Percentiles rank a stretch among this genome's conserved stretches.
Conservation (phyloP, 2,113 vertebrate species). For the Neolamprologus kungweensis region DNA sequence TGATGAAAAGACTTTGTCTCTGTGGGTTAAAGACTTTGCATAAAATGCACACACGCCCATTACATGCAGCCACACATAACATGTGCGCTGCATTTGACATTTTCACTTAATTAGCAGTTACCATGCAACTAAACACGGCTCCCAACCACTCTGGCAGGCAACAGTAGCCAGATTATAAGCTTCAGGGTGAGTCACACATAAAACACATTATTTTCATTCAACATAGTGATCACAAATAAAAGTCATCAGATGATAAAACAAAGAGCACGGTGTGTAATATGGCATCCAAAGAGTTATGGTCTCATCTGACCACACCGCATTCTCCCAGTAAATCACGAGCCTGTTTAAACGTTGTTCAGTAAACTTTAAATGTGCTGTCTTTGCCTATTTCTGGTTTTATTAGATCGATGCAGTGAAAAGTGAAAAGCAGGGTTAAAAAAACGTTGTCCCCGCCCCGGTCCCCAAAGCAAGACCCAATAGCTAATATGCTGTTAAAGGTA, state of each 20-base stretch:
- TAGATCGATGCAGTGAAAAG: not conserved
- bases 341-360: not conserved
- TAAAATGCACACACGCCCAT: not conserved
- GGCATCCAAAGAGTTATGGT: not conserved
- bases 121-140: slow-evolving; percentile 44
- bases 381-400: not conserved
- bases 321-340: not conserved
- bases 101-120: slow-evolving; percentile 67
- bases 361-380: not conserved
- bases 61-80: not conserved
- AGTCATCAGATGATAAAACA: not conserved
- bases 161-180: slow-evolving; percentile 46
- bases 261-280: not conserved
- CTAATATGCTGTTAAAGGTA: not conserved
- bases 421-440: not conserved
- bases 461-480: not conserved
- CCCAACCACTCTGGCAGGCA: slow-evolving; percentile 41
- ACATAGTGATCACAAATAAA: not conserved
- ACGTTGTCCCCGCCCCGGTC: rapidly evolving
- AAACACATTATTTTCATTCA: slow-evolving; percentile 35
- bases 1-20: not conserved
- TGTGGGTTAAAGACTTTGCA: not conserved
- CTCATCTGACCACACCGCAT: not conserved
- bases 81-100: slow-evolving; percentile 42
- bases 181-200: not conserved